phyloP scores from a whole-genome alignment of 2,888 invertebrate species.

The Acrobasis repandana region DNA sequence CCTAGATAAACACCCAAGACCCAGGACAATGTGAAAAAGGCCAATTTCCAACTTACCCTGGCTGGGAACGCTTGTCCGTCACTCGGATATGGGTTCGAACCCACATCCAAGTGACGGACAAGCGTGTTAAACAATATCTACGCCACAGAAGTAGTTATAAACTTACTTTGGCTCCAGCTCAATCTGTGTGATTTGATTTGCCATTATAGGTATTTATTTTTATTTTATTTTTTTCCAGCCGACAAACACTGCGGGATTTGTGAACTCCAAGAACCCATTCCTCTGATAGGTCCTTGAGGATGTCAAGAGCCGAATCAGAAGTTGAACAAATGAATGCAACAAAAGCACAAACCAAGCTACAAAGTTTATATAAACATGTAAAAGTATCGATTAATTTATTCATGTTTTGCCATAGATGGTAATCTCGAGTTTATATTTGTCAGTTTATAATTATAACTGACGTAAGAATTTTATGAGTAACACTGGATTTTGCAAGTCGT shows the following conservation, averaged over 20 bases:
- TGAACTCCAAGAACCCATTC: slow-evolving; percentile 77
- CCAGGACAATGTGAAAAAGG: too few species aligned
- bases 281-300: slow-evolving; percentile 56
- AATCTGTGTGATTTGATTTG: slow-evolving; percentile 21
- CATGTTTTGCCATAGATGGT: slow-evolving; percentile 57
- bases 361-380: slow-evolving; percentile 60
- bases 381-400: slow-evolving; percentile 52
- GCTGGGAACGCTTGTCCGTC: too few species aligned
- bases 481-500: too few species aligned
- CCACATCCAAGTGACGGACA: too few species aligned
- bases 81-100: too few species aligned
- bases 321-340: slow-evolving; percentile 65
- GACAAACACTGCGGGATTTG: slow-evolving; percentile 63
- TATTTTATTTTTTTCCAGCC: slow-evolving; percentile 51
- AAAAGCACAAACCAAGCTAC: slow-evolving; percentile 76
- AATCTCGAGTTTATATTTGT: slow-evolving; percentile 39
- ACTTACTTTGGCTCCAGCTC: not conserved
- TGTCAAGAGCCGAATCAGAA: slow-evolving; percentile 36
- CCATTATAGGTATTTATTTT: not conserved
- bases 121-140: too few species aligned
- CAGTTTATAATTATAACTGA: slow-evolving; percentile 34
- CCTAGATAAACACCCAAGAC: too few species aligned
- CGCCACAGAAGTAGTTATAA: too few species aligned
- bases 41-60: too few species aligned
- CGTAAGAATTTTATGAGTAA: slow-evolving; percentile 22